A percentile compares a stretch with the other conserved stretches of the same genome.
These are phyloP conservation scores for Saguinus midas DNA, from an alignment of 2,113 vertebrate genomes.

Conservation along the genomic window DNA sequence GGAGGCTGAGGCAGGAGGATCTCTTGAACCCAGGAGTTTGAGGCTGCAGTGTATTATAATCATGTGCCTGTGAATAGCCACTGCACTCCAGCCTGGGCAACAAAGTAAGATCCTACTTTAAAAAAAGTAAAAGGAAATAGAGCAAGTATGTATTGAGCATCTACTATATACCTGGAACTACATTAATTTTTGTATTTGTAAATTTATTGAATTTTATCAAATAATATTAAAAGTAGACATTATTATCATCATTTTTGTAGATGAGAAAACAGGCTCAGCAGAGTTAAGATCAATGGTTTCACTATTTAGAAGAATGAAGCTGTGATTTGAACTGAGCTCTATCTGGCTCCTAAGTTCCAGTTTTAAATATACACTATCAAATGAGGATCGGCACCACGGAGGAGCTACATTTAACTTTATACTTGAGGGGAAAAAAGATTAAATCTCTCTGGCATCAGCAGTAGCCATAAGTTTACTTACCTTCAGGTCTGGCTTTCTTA, in stretches of 20 bases:
- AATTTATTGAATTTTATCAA: background rate
- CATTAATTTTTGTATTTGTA: background rate
- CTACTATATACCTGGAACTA: background rate
- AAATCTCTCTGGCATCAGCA: background rate
- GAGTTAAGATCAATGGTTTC: background rate
- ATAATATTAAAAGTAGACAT: background rate
- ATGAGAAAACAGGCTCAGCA: background rate
- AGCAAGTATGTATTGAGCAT: background rate
- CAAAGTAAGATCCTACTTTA: background rate
- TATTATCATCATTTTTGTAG: background rate
- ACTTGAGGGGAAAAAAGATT: background rate
- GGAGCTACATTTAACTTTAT: background rate
- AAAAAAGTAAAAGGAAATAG: background rate
- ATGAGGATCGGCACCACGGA: background rate
- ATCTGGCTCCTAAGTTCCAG: background rate
- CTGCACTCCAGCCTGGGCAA: background rate
- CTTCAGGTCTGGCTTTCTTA: slow-evolving; percentile 81
- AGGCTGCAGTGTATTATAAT: background rate
- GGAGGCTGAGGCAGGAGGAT: background rate
- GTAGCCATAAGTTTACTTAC: slow-evolving; percentile 70
- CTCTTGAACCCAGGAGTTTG: background rate
- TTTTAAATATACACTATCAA: background rate
- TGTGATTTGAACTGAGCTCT: background rate
- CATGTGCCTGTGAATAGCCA: too few species aligned
- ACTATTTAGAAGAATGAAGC: background rate